Base-by-base conservation (phyloP, 1,140 invertebrate species). In the Microvelia longipes region DNA sequence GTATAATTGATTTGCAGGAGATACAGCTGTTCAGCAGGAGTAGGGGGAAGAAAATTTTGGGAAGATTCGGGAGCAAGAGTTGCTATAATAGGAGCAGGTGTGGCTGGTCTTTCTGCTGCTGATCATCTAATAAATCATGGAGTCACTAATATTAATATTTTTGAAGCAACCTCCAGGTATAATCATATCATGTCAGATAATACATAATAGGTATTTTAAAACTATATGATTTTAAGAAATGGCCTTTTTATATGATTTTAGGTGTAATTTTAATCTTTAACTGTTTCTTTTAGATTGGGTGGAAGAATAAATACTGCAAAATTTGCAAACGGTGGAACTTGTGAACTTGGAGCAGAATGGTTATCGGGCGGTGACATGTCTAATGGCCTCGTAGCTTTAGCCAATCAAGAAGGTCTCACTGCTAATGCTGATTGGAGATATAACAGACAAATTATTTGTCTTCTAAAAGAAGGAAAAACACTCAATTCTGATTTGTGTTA, bases 121-220 rank as follows among this genome's bases (percentile, higher is more conserved):
- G 84, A 88, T 75, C 81, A 87, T 68, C 80, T 91, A 11, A 78
- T 82, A 0, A 83, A 88, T 73, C 85, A 88, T 76, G 88, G 88
- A 13, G 81, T 90, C 28, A 82, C 81, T 30, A 87, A 88, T 77
- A 87, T 89, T 71, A 82, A 83, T 0, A 79, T 91, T 62, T 76
- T 91, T 27, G 89, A 91, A 81, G 88, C 89, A 14, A 87, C 87
- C 35, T 87, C 89, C 75, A 85, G 88, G 83, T 90, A 29, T 14
- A 67, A 25, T 64, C 25, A 19, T n/a, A n/a, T n/a, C n/a, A n/a
- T n/a, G n/a, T n/a, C n/a, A n/a, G n/a, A n/a, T n/a, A n/a, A n/a
- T n/a, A n/a, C n/a, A n/a, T n/a, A n/a, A n/a, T n/a, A n/a, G n/a
- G n/a, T n/a, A n/a, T n/a, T n/a, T n/a, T n/a, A n/a, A n/a, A n/a